Evolutionary conservation across 2,797 vertebrate species (phyloP).

Genomic region (Poecilia wingei): DNA sequence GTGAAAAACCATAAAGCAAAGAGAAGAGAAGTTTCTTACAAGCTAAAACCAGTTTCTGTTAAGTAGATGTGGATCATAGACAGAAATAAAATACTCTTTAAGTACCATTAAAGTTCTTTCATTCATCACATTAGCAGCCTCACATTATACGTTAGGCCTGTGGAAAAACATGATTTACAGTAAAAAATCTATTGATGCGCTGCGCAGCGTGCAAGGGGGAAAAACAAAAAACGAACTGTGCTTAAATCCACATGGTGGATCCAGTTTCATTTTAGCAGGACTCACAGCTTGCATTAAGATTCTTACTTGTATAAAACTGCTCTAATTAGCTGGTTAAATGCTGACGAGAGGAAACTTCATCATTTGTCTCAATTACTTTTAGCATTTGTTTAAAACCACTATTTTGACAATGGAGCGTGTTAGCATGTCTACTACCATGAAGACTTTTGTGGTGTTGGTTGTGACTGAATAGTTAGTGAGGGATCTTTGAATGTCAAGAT

Average conservation of each 20-base stretch:
- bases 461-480: background rate
- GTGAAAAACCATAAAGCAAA: background rate
- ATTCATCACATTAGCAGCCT: background rate
- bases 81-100: background rate
- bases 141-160: background rate
- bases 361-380: background rate
- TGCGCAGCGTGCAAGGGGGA: background rate
- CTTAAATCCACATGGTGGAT: background rate
- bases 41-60: background rate
- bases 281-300: background rate
- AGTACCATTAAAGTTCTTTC: no score
- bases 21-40: background rate
- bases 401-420: background rate
- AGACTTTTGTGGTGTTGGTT: background rate
- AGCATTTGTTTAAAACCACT: constrained; percentile 3
- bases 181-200: background rate
- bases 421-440: background rate
- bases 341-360: constrained; percentile 1
- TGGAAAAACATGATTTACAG: background rate
- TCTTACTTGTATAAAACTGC: background rate
- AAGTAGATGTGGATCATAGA: background rate
- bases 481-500: background rate
- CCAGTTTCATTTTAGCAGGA: background rate
- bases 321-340: background rate
- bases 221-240: background rate